These are phyloP conservation scores for Paramormyrops kingsleyae DNA, from an alignment of 2,113 vertebrate species.

Conservation along the genomic window DNA sequence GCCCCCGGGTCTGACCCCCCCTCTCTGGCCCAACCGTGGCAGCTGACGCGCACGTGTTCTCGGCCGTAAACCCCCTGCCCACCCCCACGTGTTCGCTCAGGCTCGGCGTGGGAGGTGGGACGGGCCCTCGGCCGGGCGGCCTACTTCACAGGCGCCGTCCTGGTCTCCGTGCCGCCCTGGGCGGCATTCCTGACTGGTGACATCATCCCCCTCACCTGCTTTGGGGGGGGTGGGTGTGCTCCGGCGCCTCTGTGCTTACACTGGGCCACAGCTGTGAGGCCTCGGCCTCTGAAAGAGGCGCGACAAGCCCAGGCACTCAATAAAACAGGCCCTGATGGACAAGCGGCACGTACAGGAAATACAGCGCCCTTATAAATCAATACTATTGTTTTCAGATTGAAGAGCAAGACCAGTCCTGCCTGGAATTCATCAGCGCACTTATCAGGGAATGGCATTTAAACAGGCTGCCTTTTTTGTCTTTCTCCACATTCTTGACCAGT, in stretches of 20 bases:
- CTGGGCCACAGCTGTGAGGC: neutral
- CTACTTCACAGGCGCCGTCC: neutral
- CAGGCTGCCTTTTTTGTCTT: conserved; percentile 30
- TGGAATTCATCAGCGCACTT: conserved; percentile 53
- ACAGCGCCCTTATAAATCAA: conserved; percentile 53
- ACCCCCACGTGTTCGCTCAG: neutral
- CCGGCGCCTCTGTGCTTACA: neutral
- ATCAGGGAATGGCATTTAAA: conserved; percentile 44
- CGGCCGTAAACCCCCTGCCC: neutral
- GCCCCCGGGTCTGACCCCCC: neutral
- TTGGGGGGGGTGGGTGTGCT: neutral
- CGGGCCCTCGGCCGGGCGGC: neutral
- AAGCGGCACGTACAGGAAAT: conserved; percentile 53
- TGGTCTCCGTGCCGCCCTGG: neutral
- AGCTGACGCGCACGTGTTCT: neutral
- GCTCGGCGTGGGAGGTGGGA: neutral
- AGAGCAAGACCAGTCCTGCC: conserved; percentile 45
- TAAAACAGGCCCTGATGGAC: conserved; percentile 49
- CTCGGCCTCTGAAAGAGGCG: conserved; percentile 25
- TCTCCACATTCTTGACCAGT: conserved; percentile 10
- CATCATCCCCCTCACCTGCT: conserved; percentile 37
- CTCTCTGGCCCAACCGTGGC: neutral
- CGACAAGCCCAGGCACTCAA: conserved; percentile 44
- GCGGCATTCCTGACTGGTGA: conserved; percentile 15
- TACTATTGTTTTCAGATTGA: conserved; percentile 55